Evolutionary conservation across 2,113 vertebrate genomes (phyloP), one percentile per base, ranked within the genome.

Genomic region (Pachyramphus minor): DNA sequence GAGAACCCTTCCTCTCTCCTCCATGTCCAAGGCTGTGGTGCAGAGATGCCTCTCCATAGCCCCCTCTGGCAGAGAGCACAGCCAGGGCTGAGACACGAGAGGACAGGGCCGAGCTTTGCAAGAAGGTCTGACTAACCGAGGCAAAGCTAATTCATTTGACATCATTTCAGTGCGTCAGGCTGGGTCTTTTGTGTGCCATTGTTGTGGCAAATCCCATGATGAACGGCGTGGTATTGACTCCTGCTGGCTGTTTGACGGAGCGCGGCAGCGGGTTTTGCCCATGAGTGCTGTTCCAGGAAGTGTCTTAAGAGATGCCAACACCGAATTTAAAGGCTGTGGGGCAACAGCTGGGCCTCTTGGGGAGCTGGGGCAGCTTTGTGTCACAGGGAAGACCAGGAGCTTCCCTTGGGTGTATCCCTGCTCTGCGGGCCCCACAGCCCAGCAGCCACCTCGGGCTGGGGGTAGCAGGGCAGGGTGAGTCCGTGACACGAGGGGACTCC

Each of bases 141-240:
- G 42, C 84, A 59, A 69, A 93, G 91, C 72, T 77, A 52, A 81
- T 88, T 91, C 44, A 39, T 52, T 86, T 96, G 92, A 74, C 93
- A 94, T 88, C 35, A 77, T 74, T 89, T 66, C 91, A 68, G 3
- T 64, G 37, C 5, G 12, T 86, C 67, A 91, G 56, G 35, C 55
- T 31, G 14, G 53, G 74, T 53, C 44, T 76, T 89, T 84, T 91
- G 72, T 53, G 30, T 76, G 71, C 50, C 55, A n/a, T 77, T 69
- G 91, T 93, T 63, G 18, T 0, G 74, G 90, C 35, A 90, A 92
- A 77, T 73, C 75, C 85, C 42, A 7, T 22, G 17, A 77, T 41
- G 71, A 83, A 23, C 28, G 4, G 50, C 10, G 0, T 73, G 85
- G 80, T 80, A 71, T 44, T 77, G 84, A 89, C 67, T 73, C 8